These are phyloP conservation scores for Girardinus metallicus DNA, from an alignment of 2,797 vertebrate species.

Conservation along the genomic window DNA sequence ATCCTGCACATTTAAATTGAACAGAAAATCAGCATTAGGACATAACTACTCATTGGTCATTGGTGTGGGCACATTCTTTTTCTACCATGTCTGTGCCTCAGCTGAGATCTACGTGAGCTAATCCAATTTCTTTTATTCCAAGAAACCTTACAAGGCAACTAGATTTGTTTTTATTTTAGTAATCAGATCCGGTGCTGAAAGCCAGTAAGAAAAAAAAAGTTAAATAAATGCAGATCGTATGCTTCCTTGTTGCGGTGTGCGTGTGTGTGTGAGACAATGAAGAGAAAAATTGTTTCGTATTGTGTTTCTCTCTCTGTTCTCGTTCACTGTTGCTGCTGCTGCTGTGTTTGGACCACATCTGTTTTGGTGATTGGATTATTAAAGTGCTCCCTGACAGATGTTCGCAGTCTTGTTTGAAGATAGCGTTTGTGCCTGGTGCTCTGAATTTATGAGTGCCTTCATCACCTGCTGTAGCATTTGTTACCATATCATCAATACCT, in stretches of 20 bases:
- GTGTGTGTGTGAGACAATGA: not conserved
- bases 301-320: slow-evolving; percentile 56
- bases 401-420: slow-evolving; percentile 69
- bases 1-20: not conserved
- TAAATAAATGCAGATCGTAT: slow-evolving; percentile 43
- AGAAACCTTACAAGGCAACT: slow-evolving; percentile 32
- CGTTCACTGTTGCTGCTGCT: slow-evolving; percentile 23
- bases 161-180: slow-evolving; percentile 25
- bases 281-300: not conserved
- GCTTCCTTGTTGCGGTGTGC: not conserved
- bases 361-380: slow-evolving; percentile 76
- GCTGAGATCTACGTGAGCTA: slow-evolving; percentile 30
- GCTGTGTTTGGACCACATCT: slow-evolving; percentile 67
- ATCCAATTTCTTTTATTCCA: slow-evolving; percentile 32
- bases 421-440: slow-evolving; percentile 49
- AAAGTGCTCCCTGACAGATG: slow-evolving; percentile 74
- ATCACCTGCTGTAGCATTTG: slow-evolving; percentile 61
- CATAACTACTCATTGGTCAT: not conserved
- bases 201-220: slow-evolving; percentile 42
- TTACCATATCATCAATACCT: slow-evolving; percentile 67
- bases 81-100: slow-evolving; percentile 4
- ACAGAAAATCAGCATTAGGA: not conserved
- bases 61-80: not conserved
- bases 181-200: slow-evolving; percentile 38
- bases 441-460: slow-evolving; percentile 64